Conservation (phyloP, 2,888 invertebrate species). For the Chrysodeixis includens region DNA sequence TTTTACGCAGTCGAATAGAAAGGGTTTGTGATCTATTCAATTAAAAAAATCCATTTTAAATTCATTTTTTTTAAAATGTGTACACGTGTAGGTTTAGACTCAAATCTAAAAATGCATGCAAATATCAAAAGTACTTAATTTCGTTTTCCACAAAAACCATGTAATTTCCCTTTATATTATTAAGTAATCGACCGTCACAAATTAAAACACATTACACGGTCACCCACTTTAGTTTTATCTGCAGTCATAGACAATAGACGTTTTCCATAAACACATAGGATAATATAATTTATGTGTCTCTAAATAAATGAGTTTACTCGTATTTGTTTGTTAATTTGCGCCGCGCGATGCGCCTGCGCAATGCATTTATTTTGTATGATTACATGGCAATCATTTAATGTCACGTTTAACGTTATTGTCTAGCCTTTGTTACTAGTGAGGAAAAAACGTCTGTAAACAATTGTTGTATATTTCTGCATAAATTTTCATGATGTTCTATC, state of each 20-base stretch:
- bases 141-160: not conserved
- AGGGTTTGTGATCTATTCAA: too few species aligned
- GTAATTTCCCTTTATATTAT: not conserved
- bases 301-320: constrained; percentile 19
- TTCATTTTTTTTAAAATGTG: too few species aligned
- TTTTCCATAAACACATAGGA: constrained; percentile 18
- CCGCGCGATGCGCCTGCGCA: constrained; percentile 14
- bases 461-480: not conserved
- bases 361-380: constrained; percentile 24
- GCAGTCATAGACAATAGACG: constrained; percentile 15
- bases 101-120: too few species aligned
- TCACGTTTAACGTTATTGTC: constrained; percentile 25
- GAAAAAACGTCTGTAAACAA: not conserved
- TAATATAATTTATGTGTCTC: constrained; percentile 24
- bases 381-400: constrained; percentile 30
- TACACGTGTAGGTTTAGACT: too few species aligned
- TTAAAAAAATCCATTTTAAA: too few species aligned
- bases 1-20: too few species aligned
- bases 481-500: not conserved
- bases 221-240: not conserved
- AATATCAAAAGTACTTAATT: too few species aligned
- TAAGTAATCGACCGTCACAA: not conserved
- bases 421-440: not conserved
- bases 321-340: constrained; percentile 22
- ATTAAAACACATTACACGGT: not conserved